phyloP scores from a whole-genome alignment of 2,888 invertebrate species.

The Drosophila infuscata region DNA sequence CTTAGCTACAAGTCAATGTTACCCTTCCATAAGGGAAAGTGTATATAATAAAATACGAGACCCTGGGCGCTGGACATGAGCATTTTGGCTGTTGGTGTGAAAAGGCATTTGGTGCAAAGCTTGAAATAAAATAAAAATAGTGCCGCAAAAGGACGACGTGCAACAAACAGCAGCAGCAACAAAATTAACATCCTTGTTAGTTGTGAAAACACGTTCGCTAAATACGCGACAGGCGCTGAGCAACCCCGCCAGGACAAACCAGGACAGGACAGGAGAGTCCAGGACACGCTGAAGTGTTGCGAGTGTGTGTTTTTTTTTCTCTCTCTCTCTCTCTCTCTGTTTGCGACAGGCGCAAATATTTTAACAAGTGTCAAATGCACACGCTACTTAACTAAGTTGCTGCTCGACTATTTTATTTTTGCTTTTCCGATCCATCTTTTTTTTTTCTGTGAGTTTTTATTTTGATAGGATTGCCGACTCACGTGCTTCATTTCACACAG shows the following conservation, averaged over 20 bases:
- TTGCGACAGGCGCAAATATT: slow-evolving; percentile 84
- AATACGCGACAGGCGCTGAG: slow-evolving; percentile 70
- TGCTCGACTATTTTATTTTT: slow-evolving; percentile 17
- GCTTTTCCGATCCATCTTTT: neutral
- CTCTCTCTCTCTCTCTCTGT: slow-evolving; percentile 36
- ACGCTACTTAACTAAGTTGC: slow-evolving; percentile 83
- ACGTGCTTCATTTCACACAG: slow-evolving; percentile 52
- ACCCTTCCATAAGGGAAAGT: slow-evolving; percentile 6
- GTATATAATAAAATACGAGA: slow-evolving; percentile 51
- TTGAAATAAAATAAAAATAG: slow-evolving; percentile 63
- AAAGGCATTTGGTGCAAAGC: slow-evolving; percentile 76
- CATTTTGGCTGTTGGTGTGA: slow-evolving; percentile 71
- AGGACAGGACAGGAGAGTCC: neutral
- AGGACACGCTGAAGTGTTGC: slow-evolving; percentile 53
- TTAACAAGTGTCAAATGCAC: slow-evolving; percentile 86
- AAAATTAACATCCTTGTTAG: slow-evolving; percentile 83
- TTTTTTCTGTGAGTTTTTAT: slow-evolving; percentile 21
- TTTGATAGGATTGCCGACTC: slow-evolving; percentile 30
- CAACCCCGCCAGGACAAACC: slow-evolving; percentile 52
- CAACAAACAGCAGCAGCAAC: slow-evolving; percentile 46
- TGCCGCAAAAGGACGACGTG: slow-evolving; percentile 57
- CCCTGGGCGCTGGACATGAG: slow-evolving; percentile 59
- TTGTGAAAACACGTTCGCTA: slow-evolving; percentile 83
- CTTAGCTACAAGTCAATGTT: neutral
- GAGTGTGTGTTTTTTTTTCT: slow-evolving; percentile 1